A percentile compares a stretch with the other conserved stretches of the same genome.
Evolutionary conservation across 2,888 invertebrate species (phyloP).

Genomic region (Noctua fimbriata): DNA sequence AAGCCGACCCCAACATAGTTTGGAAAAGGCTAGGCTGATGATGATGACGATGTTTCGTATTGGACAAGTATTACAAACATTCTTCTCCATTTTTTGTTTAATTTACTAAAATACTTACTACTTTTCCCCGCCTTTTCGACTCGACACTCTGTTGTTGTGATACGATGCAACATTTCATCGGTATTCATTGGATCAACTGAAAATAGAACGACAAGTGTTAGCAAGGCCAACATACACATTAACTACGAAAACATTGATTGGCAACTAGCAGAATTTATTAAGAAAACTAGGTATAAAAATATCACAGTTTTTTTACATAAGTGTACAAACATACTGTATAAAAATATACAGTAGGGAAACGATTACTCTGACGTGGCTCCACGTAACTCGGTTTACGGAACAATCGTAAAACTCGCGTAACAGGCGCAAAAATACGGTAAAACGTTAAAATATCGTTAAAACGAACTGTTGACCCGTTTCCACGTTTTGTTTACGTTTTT

Average conservation of each 20-base stretch:
- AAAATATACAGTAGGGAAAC: constrained; percentile 22
- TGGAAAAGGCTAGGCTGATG: too few relatives aligned
- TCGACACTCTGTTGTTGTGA: constrained; percentile 34
- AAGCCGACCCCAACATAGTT: too few relatives aligned
- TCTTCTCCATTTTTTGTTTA: not conserved
- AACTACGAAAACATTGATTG: constrained; percentile 53
- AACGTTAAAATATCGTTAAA: constrained; percentile 79
- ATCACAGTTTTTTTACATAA: constrained; percentile 13
- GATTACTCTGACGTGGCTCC: constrained; percentile 63
- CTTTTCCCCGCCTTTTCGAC: constrained; percentile 5
- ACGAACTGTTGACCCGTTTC: constrained; percentile 75
- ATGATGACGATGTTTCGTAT: too few relatives aligned
- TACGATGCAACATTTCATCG: constrained; percentile 53
- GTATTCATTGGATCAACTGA: constrained; percentile 39
- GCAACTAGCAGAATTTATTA: constrained; percentile 48
- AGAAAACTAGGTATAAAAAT: constrained; percentile 42
- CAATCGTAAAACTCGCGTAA: constrained; percentile 75
- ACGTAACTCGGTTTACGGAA: constrained; percentile 79
- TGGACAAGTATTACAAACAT: not conserved
- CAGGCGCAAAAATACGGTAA: constrained; percentile 69
- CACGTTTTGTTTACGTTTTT: constrained; percentile 74
- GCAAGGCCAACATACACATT: constrained; percentile 48
- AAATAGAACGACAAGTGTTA: constrained; percentile 56
- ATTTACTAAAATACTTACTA: not conserved
- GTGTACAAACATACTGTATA: constrained; percentile 31